phyloP scores from a whole-genome alignment of 1,140 invertebrate genomes.

The Hycleus phaleratus region DNA sequence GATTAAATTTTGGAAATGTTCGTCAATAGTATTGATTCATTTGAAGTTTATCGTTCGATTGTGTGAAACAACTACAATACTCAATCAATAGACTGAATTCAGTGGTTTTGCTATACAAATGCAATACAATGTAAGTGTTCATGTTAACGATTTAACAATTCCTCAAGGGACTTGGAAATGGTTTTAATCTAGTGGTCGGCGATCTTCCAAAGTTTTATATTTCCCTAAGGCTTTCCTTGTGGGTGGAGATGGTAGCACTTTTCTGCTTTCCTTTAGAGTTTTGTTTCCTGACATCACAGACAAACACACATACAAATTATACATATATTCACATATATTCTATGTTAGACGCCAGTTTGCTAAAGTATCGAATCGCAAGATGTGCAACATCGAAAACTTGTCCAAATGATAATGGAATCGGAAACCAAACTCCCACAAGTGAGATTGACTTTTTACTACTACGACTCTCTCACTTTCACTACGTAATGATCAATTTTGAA shows the following conservation, averaged over 20 bases:
- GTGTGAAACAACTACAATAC: too few relatives aligned
- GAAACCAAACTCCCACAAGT: too few relatives aligned
- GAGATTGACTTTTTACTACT: too few relatives aligned
- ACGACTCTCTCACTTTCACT: too few relatives aligned
- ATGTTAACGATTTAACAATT: constrained; percentile 23
- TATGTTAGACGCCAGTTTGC: constrained; percentile 3
- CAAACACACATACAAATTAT: too few relatives aligned
- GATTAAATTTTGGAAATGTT: too few relatives aligned
- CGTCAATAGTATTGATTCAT: too few relatives aligned
- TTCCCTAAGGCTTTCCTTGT: constrained; percentile 13
- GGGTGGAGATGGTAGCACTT: constrained; percentile 14
- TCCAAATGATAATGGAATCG: constrained; percentile 3
- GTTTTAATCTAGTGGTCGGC: constrained; percentile 22
- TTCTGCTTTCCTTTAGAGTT: background rate
- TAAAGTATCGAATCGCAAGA: constrained; percentile 9
- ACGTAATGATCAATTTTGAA: too few relatives aligned
- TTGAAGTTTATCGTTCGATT: too few relatives aligned
- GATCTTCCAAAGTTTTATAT: constrained; percentile 24
- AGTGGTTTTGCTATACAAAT: too few relatives aligned
- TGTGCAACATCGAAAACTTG: constrained; percentile 9
- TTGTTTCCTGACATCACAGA: background rate
- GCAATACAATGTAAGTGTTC: constrained; percentile 7
- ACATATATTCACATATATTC: background rate
- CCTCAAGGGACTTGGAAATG: constrained; percentile 17
- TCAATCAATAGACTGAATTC: too few relatives aligned